Conservation (phyloP, 2,888 invertebrate species). For the Invenusta paracnida region DNA sequence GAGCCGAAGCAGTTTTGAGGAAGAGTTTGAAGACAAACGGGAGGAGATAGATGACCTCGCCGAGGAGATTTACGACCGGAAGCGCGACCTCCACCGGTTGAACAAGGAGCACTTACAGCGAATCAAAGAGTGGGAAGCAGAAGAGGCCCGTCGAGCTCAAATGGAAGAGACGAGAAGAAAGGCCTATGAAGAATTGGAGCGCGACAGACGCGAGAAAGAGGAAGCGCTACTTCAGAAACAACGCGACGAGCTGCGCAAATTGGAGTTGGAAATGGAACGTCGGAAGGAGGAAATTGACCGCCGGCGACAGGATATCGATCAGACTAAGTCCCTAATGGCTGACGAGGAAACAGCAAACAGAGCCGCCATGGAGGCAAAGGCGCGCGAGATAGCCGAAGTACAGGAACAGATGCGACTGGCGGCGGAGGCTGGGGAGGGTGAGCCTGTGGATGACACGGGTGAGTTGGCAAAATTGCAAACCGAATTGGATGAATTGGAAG, state of each 20-base stretch:
- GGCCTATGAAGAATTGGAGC: neutral
- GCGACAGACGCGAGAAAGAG: neutral
- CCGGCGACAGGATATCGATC: neutral
- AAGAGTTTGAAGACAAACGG: neutral
- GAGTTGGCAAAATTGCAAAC: neutral
- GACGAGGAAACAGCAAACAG: neutral
- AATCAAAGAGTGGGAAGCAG: neutral
- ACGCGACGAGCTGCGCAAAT: neutral
- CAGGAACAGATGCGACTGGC: neutral
- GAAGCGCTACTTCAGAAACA: neutral
- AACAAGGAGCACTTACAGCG: neutral
- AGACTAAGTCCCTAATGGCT: neutral
- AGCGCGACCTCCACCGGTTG: neutral
- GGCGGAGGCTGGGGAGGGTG: neutral
- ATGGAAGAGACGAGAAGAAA: neutral
- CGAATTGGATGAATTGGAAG: constrained; percentile 9
- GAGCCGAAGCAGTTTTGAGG: neutral
- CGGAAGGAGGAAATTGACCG: neutral
- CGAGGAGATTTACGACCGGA: neutral
- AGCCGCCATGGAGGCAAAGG: neutral
- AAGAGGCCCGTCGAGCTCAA: neutral
- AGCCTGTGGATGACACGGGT: neutral
- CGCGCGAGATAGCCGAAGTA: neutral
- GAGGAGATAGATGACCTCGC: constrained; percentile 1
- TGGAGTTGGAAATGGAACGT: neutral